A percentile compares a stretch with the other conserved stretches of the same genome.
These are phyloP conservation scores for Protomyctophum bolini DNA, from an alignment of 2,113 vertebrate genomes.

Conservation along the genomic window DNA sequence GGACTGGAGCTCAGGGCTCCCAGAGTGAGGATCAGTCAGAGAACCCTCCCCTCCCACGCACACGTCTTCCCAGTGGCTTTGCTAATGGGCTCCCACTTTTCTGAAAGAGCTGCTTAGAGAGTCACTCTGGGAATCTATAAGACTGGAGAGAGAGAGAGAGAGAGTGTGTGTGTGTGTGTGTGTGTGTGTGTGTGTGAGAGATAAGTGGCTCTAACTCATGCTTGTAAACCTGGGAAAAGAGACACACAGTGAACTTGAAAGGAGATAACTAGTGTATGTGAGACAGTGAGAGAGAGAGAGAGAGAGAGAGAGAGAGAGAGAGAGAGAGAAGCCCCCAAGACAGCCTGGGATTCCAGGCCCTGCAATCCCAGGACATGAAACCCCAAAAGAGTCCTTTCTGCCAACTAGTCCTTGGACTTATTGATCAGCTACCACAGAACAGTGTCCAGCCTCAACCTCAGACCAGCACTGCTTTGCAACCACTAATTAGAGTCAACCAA, in stretches of 20 bases:
- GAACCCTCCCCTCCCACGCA: slow-evolving; percentile 65
- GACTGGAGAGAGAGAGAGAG: slow-evolving; percentile 25
- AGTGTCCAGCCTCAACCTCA: no score
- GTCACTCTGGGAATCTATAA: slow-evolving; percentile 10
- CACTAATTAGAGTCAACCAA: no score
- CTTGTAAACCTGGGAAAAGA: slow-evolving; percentile 24
- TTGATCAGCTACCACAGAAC: no score
- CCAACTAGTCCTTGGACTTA: no score
- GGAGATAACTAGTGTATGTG: background rate
- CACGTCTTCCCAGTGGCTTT: slow-evolving; percentile 44
- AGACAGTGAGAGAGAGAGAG: no score
- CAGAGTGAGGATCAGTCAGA: slow-evolving; percentile 24
- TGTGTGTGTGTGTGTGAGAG: background rate
- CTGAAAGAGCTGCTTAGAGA: slow-evolving; percentile 49
- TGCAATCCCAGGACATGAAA: no score
- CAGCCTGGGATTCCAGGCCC: no score
- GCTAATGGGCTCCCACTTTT: slow-evolving; percentile 62
- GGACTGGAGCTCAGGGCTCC: background rate
- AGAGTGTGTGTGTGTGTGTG: background rate
- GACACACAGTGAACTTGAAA: slow-evolving; percentile 1
- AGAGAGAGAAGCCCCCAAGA: no score
- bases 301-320: no score
- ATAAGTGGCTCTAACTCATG: slow-evolving; percentile 13
- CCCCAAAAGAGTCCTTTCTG: no score
- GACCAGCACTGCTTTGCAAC: no score